Percentiles rank a stretch among this genome's conserved stretches.
Conservation (phyloP, 1,140 invertebrate species). For the Radopholus similis region DNA sequence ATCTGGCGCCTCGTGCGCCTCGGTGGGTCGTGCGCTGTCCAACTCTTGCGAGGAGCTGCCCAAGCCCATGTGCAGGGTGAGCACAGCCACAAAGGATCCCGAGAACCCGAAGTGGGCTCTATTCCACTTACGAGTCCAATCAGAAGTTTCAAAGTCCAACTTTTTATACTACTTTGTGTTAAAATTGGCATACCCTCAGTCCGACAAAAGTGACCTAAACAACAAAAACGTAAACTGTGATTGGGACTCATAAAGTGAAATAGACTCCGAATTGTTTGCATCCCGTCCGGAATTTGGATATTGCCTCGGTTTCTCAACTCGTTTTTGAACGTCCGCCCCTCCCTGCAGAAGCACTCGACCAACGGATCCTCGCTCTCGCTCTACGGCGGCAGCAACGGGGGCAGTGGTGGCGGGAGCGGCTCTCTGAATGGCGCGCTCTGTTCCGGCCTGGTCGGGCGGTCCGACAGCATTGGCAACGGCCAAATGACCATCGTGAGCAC, state of each 20-base stretch:
- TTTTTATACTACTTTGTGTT: not conserved
- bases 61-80: constrained; percentile 33
- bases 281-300: too few species aligned
- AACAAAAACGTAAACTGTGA: too few species aligned
- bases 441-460: constrained; percentile 10
- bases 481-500: too few species aligned
- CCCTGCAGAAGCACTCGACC: constrained; percentile 25
- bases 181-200: constrained; percentile 22
- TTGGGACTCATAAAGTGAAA: too few species aligned
- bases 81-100: too few species aligned
- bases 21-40: constrained; percentile 3
- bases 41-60: constrained; percentile 33
- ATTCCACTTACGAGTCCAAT: not conserved
- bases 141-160: not conserved
- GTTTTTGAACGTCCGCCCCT: not conserved
- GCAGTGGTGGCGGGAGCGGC: not conserved
- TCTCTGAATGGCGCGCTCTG: too few species aligned
- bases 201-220: too few species aligned
- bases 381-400: constrained; percentile 19
- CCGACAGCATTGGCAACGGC: constrained; percentile 8
- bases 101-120: too few species aligned
- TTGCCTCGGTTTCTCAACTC: constrained; percentile 15
- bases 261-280: too few species aligned
- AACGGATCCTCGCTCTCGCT: constrained; percentile 21
- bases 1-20: constrained; percentile 1